These are phyloP conservation scores for Dryadula phaetusa DNA, from an alignment of 2,888 invertebrate species.

Conservation along the genomic window DNA sequence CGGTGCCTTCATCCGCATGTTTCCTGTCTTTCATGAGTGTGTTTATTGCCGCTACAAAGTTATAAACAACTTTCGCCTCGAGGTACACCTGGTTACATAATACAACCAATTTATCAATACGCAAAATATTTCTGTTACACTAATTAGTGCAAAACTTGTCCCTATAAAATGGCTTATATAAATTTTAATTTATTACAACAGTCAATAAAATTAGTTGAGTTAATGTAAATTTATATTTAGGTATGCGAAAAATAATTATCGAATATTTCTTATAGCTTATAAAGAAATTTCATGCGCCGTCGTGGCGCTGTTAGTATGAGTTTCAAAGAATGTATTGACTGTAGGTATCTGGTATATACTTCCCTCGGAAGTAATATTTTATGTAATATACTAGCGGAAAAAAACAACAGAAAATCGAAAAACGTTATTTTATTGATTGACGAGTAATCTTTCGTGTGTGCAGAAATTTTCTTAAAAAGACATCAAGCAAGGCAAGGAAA, in stretches of 20 bases:
- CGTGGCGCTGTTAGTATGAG: no score
- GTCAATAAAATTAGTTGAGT: neutral
- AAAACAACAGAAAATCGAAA: no score
- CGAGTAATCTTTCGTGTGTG: no score
- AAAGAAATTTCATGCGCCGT: neutral
- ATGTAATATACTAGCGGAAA: no score
- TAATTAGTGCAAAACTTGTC: constrained; percentile 32
- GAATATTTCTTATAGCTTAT: neutral
- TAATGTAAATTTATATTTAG: neutral
- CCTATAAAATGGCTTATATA: constrained; percentile 22
- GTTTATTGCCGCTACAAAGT: constrained; percentile 91
- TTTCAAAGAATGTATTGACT: no score
- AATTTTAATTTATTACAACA: constrained; percentile 15
- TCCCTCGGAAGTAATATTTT: neutral
- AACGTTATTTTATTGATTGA: no score
- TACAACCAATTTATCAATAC: constrained; percentile 32
- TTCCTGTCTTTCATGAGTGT: constrained; percentile 79
- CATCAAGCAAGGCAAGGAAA: no score
- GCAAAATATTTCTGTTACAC: constrained; percentile 28
- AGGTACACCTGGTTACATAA: constrained; percentile 86
- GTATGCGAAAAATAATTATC: neutral
- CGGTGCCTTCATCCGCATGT: constrained; percentile 61
- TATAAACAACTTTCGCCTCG: constrained; percentile 92
- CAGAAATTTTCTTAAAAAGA: no score
- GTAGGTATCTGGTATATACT: no score